phyloP scores from a whole-genome alignment of 2,113 vertebrate species.

The Pelecanoides urinatrix region DNA sequence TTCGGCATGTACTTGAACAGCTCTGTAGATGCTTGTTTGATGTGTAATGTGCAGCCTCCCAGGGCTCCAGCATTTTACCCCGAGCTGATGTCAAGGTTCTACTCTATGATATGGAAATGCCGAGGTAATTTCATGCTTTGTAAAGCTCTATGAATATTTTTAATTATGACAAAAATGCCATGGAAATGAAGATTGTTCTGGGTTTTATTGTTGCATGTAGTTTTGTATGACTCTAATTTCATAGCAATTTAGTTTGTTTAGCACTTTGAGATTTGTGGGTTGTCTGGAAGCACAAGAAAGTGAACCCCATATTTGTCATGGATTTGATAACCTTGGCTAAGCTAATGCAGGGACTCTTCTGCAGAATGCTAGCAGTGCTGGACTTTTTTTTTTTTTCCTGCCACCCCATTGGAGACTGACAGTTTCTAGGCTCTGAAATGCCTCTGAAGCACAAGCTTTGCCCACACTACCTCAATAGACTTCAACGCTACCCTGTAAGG shows the following conservation, averaged over 20 bases:
- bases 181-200: slow-evolving; percentile 32
- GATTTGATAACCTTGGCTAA: slow-evolving; percentile 34
- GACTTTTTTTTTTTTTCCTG: background rate
- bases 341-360: background rate
- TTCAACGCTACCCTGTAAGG: background rate
- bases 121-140: slow-evolving; percentile 56
- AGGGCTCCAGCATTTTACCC: background rate
- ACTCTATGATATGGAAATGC: background rate
- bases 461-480: background rate
- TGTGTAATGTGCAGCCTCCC: background rate
- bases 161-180: slow-evolving; percentile 32
- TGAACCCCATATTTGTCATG: background rate
- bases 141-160: slow-evolving; percentile 51
- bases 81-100: background rate
- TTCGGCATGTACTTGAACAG: background rate
- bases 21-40: background rate
- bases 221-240: slow-evolving; percentile 36
- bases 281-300: slow-evolving; percentile 12
- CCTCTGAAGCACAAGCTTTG: background rate
- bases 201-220: background rate
- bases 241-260: slow-evolving; percentile 4
- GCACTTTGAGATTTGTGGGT: slow-evolving; percentile 23
- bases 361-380: background rate
- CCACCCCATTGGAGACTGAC: background rate
- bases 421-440: background rate